phyloP scores from a whole-genome alignment of 2,888 invertebrate species.

The Papilio demoleus region DNA sequence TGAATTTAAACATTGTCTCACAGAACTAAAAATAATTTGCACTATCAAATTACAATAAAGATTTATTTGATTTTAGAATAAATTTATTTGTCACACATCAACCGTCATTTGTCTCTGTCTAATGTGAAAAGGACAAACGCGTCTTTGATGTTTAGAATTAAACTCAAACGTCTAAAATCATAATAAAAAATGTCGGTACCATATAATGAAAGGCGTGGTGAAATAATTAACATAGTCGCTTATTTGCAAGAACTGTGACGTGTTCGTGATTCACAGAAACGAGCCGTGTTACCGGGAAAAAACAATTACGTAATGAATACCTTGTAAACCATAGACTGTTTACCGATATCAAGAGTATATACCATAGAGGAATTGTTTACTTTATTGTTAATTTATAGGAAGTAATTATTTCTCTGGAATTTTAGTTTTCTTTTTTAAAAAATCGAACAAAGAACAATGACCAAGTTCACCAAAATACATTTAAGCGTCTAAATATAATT shows the following conservation, averaged over 20 bases:
- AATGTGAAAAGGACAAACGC: not conserved
- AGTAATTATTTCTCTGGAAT: not conserved
- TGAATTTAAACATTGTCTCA: too few species aligned
- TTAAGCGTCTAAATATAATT: too few species aligned
- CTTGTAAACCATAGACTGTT: constrained; percentile 11
- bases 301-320: constrained; percentile 22
- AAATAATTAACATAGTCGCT: constrained; percentile 7
- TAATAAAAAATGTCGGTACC: too few species aligned
- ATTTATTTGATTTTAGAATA: too few species aligned
- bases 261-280: constrained; percentile 31
- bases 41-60: too few species aligned
- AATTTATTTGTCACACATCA: too few species aligned
- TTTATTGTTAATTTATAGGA: not conserved
- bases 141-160: too few species aligned
- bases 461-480: too few species aligned
- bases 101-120: not conserved
- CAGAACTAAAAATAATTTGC: too few species aligned
- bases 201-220: constrained; percentile 35
- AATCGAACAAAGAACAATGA: not conserved
- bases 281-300: constrained; percentile 22
- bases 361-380: not conserved
- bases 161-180: too few species aligned
- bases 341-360: not conserved
- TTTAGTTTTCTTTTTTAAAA: not conserved
- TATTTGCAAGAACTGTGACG: constrained; percentile 23